These are phyloP conservation scores for Diplodus puntazzo DNA, from an alignment of 2,797 vertebrate species.

Conservation along the genomic window DNA sequence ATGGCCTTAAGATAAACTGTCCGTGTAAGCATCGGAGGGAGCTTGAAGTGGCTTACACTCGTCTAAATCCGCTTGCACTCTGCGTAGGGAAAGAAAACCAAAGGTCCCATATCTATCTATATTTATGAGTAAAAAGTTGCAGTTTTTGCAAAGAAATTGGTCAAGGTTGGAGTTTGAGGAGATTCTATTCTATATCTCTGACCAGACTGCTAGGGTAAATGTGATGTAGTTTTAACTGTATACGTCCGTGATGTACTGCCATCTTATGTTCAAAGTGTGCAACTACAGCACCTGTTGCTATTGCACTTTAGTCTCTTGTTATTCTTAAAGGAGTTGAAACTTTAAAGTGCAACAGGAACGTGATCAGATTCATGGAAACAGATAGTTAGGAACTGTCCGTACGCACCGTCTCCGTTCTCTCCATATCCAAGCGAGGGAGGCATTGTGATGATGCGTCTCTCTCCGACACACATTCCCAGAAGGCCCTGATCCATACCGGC, in stretches of 20 bases:
- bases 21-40: too few relatives aligned
- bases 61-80: too few relatives aligned
- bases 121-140: neutral
- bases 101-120: neutral
- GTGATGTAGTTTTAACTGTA: neutral
- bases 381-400: neutral
- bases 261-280: conserved; percentile 5
- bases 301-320: neutral
- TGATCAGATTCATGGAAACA: neutral
- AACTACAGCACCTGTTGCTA: conserved; percentile 20
- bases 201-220: neutral
- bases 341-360: neutral
- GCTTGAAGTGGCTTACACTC: too few relatives aligned
- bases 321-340: neutral
- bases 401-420: conserved; percentile 95
- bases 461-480: conserved; percentile 96
- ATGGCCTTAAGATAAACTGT: too few relatives aligned
- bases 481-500: conserved; percentile 98
- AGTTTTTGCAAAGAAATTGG: neutral
- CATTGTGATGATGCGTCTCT: conserved; percentile 93
- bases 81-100: too few relatives aligned
- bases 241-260: conserved; percentile 24
- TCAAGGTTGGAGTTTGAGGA: neutral
- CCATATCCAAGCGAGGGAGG: conserved; percentile 96
- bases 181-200: neutral